Evolutionary conservation across 2,888 invertebrate genomes (phyloP).

Genomic region (Drosophila sordidapex): DNA sequence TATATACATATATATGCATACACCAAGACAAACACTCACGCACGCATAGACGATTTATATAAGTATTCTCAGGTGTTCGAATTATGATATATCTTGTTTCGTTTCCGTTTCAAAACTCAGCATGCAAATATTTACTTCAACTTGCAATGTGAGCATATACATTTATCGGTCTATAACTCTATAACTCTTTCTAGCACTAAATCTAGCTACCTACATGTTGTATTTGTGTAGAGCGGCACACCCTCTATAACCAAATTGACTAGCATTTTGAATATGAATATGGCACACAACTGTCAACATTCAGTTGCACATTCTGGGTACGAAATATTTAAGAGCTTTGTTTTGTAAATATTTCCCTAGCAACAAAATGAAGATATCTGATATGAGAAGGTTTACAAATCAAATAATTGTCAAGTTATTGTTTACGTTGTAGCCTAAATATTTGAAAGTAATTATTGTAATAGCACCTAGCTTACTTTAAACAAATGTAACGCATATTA

Average conservation of each 20-base stretch:
- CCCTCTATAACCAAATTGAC: conserved; percentile 26
- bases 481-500: conserved; percentile 70
- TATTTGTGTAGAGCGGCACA: conserved; percentile 21
- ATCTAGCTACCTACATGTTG: conserved; percentile 12
- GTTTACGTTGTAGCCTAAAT: conserved; percentile 74
- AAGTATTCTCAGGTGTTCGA: conserved; percentile 72
- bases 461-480: conserved; percentile 76
- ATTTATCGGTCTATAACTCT: conserved; percentile 8
- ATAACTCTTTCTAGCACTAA: conserved; percentile 16
- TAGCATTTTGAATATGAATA: conserved; percentile 33
- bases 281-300: conserved; percentile 42
- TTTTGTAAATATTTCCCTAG: conserved; percentile 71
- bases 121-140: conserved; percentile 9
- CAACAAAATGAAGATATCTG: conserved; percentile 63
- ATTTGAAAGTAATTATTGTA: conserved; percentile 54
- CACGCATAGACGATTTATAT: conserved; percentile 29
- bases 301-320: conserved; percentile 48
- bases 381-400: conserved; percentile 42
- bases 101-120: conserved; percentile 22
- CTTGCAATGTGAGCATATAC: conserved; percentile 16
- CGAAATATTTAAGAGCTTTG: conserved; percentile 53
- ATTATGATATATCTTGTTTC: conserved; percentile 46
- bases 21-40: conserved; percentile 1
- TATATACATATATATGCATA: not conserved
- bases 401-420: conserved; percentile 42